These are phyloP conservation scores for Dromius quadrimaculatus DNA, from an alignment of 2,888 invertebrate species.

Conservation along the genomic window DNA sequence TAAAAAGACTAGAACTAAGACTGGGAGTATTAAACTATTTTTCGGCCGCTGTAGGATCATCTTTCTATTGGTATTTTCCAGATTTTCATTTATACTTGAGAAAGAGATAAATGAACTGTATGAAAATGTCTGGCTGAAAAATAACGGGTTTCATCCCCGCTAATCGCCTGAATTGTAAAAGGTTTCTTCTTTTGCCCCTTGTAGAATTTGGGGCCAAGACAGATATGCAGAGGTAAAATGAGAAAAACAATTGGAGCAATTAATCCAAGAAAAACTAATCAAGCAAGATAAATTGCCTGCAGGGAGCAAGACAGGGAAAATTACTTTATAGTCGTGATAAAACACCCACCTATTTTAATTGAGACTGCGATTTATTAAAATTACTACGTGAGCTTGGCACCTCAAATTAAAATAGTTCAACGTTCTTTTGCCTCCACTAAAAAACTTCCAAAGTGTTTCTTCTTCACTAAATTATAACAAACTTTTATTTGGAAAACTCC, in stretches of 20 bases:
- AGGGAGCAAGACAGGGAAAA: slow-evolving; percentile 63
- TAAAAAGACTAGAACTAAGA: neutral
- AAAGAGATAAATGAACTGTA: neutral
- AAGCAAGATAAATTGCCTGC: slow-evolving; percentile 67
- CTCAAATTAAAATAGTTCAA: slow-evolving; percentile 51
- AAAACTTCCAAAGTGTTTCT: slow-evolving; percentile 16
- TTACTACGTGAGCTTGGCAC: slow-evolving; percentile 53
- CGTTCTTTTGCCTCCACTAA: slow-evolving; percentile 29
- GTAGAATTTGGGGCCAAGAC: slow-evolving; percentile 60
- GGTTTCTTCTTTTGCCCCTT: slow-evolving; percentile 41
- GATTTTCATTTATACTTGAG: neutral
- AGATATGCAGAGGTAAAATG: slow-evolving; percentile 66
- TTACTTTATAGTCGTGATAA: slow-evolving; percentile 67
- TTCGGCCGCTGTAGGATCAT: no score
- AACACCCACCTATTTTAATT: slow-evolving; percentile 67
- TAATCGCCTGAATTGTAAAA: slow-evolving; percentile 37
- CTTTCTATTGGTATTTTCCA: no score
- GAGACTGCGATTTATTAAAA: slow-evolving; percentile 64
- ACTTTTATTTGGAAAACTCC: neutral
- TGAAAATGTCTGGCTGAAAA: slow-evolving; percentile 12
- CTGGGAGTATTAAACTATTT: no score
- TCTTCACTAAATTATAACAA: neutral
- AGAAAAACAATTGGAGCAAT: slow-evolving; percentile 68
- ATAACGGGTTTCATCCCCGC: slow-evolving; percentile 29
- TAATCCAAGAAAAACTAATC: slow-evolving; percentile 69